Base-by-base conservation (phyloP, 2,888 invertebrate genomes). In the Pachydiplax longipennis region DNA sequence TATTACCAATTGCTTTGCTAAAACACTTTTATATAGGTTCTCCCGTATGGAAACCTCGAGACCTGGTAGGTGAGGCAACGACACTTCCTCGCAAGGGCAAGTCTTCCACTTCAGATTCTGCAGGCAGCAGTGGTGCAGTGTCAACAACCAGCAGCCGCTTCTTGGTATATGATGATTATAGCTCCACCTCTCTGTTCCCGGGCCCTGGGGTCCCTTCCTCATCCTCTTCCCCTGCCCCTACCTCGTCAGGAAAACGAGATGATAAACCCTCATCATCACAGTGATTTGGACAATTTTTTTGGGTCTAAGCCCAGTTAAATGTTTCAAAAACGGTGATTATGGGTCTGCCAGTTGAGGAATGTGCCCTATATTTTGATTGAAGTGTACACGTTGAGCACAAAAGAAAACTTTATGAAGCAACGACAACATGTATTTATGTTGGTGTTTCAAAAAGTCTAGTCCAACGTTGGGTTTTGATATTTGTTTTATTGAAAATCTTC, bases 1-100 rank as follows among this genome's bases (percentile, higher is more conserved):
- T 44, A 44, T 44, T 44, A 44, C 44, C 44, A 44, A 3, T 44
- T 44, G 44, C 44, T 44, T 10, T 44, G 44, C 44, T 44, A 48
- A 48, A 81, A 80, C 80, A 83, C 18, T 58, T 90, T 95, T 96
- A 96, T 96, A 95, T 96, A 97, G 98, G 98, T 95, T 99, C 99
- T 95, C 99, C 99, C 95, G 97, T 99, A 95, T 99, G 99, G 99
- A 99, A 99, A 96, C 98, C 98, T 95, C 97, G 98, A 95, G 98
- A 98, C 96, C 94, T 95, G 93, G 94, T 95, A 93, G 95, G 95
- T 92, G 96, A 96, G 94, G 95, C 96, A 93, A 95, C 95, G 93
- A 96, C 96, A 91, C 95, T 96, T 94, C 96, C 96, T 93, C 95
- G 96, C 93, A 95, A 96, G 94, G 95, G 95, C 81, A 92, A 92